A percentile compares a stretch with the other conserved stretches of the same genome.
phyloP scores from a whole-genome alignment of 2,797 vertebrate genomes.

The Lutra lutra region DNA sequence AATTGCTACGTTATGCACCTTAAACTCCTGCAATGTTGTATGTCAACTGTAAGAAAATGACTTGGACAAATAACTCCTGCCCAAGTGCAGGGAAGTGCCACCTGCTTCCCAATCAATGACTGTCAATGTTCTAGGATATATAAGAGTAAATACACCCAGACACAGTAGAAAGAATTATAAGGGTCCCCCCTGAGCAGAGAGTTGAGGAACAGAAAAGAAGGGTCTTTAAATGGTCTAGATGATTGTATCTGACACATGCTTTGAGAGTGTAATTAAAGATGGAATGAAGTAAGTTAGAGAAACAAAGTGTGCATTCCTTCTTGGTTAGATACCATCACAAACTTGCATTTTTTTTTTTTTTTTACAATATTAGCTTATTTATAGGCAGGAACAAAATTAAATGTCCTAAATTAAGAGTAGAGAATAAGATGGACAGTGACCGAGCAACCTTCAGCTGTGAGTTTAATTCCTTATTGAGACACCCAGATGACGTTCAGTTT shows the following conservation, averaged over 20 bases:
- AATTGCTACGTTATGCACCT: not conserved
- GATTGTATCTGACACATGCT: not conserved
- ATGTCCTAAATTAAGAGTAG: not conserved
- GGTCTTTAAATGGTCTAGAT: not conserved
- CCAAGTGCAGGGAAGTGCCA: not conserved
- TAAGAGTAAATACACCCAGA: not conserved
- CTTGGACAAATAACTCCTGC: not conserved
- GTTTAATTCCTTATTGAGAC: not conserved
- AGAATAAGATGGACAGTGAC: not conserved
- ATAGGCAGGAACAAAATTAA: not conserved
- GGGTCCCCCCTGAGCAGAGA: not conserved
- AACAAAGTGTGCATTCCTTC: not conserved
- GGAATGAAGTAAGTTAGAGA: not conserved
- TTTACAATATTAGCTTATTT: not conserved
- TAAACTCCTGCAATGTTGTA: not conserved
- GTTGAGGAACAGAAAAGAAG: not conserved
- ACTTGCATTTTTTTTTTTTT: not conserved
- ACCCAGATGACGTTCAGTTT: not conserved
- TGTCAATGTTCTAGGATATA: not conserved
- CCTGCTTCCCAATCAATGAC: not conserved
- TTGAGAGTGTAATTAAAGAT: not conserved
- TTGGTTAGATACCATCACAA: not conserved
- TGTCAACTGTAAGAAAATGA: not conserved
- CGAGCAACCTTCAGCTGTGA: not conserved
- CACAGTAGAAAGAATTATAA: not conserved